Conservation (phyloP, 2,113 vertebrate species). For the Nesoenas mayeri region DNA sequence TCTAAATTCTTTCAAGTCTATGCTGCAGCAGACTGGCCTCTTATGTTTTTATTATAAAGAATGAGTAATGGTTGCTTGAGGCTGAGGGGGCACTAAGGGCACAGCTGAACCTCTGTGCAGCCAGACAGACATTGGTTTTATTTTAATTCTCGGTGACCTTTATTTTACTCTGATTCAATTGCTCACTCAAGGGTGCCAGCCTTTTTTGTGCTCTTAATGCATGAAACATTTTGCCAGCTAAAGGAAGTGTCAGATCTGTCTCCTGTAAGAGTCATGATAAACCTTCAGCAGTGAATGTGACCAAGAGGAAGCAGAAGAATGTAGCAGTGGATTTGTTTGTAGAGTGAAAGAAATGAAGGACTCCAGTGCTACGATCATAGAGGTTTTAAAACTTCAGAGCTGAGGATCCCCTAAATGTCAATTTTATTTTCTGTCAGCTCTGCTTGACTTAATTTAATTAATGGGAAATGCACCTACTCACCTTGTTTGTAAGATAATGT, state of each 20-base stretch:
- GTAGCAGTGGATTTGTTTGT: background rate
- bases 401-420: background rate
- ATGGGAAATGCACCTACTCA: background rate
- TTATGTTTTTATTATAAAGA: background rate
- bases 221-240: background rate
- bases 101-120: background rate
- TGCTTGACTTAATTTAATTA: background rate
- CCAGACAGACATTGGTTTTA: background rate
- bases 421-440: background rate
- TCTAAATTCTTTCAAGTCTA: background rate
- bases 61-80: background rate
- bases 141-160: slow-evolving; percentile 3
- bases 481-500: background rate
- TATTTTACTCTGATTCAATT: slow-evolving; percentile 1
- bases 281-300: background rate
- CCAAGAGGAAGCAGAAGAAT: background rate
- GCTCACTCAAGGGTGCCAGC: background rate
- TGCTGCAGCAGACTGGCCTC: background rate
- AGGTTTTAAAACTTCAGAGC: background rate
- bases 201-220: background rate
- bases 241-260: background rate
- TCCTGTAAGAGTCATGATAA: background rate
- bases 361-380: background rate
- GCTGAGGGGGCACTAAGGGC: background rate
- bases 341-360: background rate